Percentiles rank a stretch among this genome's conserved stretches.
These are phyloP conservation scores for Drosophila mulleri DNA, from an alignment of 2,888 invertebrate species.

Conservation along the genomic window DNA sequence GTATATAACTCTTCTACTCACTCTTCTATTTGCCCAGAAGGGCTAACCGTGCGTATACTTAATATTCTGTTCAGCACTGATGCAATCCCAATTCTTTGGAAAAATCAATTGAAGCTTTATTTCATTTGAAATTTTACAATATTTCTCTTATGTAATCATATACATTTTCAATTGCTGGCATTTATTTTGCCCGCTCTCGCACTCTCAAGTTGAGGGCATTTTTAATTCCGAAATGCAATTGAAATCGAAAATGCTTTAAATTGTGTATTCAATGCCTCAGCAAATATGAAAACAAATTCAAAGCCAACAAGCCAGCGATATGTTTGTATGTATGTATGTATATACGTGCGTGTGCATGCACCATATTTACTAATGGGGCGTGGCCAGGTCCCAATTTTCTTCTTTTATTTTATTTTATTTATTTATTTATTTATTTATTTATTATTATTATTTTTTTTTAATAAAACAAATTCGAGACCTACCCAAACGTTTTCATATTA, in stretches of 20 bases:
- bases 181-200: neutral
- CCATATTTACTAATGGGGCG: slow-evolving; percentile 25
- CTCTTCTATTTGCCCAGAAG: neutral
- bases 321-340: neutral
- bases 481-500: slow-evolving; percentile 10
- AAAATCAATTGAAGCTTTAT: neutral
- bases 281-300: slow-evolving; percentile 15
- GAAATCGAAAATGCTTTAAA: slow-evolving; percentile 11
- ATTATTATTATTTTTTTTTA: slow-evolving; percentile 21
- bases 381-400: slow-evolving; percentile 8
- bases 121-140: neutral
- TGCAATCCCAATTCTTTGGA: neutral
- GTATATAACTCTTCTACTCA: neutral
- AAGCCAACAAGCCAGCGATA: slow-evolving; percentile 15
- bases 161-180: neutral
- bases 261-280: slow-evolving; percentile 11
- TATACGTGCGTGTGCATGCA: slow-evolving; percentile 1
- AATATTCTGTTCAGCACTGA: too few relatives aligned
- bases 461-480: slow-evolving; percentile 39
- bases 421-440: too few relatives aligned
- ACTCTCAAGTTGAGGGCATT: neutral
- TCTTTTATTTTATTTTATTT: neutral
- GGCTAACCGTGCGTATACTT: neutral
- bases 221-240: slow-evolving; percentile 20
- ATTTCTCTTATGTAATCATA: neutral